Evolutionary conservation across 2,797 vertebrate species (phyloP).

Genomic region (Enteromius afrohamiltoni): DNA sequence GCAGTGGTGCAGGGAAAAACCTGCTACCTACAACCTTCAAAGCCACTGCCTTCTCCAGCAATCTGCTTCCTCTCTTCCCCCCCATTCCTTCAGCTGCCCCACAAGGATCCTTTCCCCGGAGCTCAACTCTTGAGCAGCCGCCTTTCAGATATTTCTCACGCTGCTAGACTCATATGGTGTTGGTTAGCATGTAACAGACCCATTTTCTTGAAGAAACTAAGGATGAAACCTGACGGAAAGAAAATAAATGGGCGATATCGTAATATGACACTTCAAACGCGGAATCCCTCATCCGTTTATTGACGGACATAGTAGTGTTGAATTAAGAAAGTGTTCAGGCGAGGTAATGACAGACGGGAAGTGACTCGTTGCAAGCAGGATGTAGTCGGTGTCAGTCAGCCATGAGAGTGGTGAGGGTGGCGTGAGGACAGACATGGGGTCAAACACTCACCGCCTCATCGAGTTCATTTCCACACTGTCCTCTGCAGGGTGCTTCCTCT

Average conservation of each 20-base stretch:
- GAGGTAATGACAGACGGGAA: constrained; percentile 53
- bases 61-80: constrained; percentile 71
- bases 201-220: constrained; percentile 14
- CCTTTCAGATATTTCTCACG: constrained; percentile 45
- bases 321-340: constrained; percentile 36
- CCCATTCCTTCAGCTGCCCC: constrained; percentile 41
- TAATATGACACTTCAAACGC: constrained; percentile 30
- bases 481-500: constrained; percentile 62
- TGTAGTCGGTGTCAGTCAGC: constrained; percentile 70
- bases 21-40: constrained; percentile 72
- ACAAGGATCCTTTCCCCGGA: constrained; percentile 41
- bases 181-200: constrained; percentile 35
- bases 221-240: constrained; percentile 22
- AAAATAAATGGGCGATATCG: not conserved
- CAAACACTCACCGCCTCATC: constrained; percentile 74
- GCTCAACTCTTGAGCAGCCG: constrained; percentile 35
- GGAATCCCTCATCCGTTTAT: not conserved
- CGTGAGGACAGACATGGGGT: constrained; percentile 67
- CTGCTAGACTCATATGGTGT: constrained; percentile 52
- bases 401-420: constrained; percentile 66
- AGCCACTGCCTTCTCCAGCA: constrained; percentile 70
- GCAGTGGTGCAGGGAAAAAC: constrained; percentile 54
- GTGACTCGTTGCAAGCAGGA: constrained; percentile 53
- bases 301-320: not conserved
- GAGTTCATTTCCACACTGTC: constrained; percentile 79